A percentile compares a stretch with the other conserved stretches of the same genome.
Evolutionary conservation across 1,140 invertebrate genomes (phyloP).

Genomic region (Lethocerus indicus): DNA sequence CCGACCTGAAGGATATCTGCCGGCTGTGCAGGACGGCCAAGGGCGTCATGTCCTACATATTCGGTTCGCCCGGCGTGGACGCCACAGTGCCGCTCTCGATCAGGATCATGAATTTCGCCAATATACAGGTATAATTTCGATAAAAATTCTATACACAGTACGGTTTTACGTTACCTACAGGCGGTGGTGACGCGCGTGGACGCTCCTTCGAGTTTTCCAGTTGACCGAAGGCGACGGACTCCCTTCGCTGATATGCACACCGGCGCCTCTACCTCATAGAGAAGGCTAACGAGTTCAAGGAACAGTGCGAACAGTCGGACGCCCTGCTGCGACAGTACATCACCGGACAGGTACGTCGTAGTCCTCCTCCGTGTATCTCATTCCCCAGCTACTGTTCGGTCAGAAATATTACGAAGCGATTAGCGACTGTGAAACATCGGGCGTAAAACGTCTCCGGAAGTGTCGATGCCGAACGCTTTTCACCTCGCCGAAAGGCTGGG

Average conservation of each 20-base stretch:
- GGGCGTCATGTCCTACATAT: slow-evolving; percentile 17
- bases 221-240: slow-evolving; percentile 21
- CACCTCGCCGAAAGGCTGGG: too few relatives aligned
- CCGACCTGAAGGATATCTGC: slow-evolving; percentile 16
- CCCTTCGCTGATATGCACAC: slow-evolving; percentile 21
- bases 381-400: too few relatives aligned
- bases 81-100: slow-evolving; percentile 7
- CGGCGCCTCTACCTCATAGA: slow-evolving; percentile 20
- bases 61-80: slow-evolving; percentile 6
- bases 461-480: too few relatives aligned
- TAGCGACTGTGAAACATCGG: background rate
- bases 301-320: slow-evolving; percentile 20
- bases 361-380: too few relatives aligned
- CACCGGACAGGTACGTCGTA: slow-evolving; percentile 1
- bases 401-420: background rate
- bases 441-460: too few relatives aligned
- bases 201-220: too few relatives aligned
- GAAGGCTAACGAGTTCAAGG: slow-evolving; percentile 22
- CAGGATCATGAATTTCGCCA: slow-evolving; percentile 12
- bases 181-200: too few relatives aligned
- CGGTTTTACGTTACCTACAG: too few relatives aligned
- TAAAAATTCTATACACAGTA: too few relatives aligned
- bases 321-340: slow-evolving; percentile 16
- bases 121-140: slow-evolving; percentile 15
- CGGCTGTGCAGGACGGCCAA: slow-evolving; percentile 14